Evolutionary conservation across 53 echinoderm and acorn worm genomes (phyloP), one percentile per base, ranked within the genome.

Genomic region (Luidia sarsii): DNA sequence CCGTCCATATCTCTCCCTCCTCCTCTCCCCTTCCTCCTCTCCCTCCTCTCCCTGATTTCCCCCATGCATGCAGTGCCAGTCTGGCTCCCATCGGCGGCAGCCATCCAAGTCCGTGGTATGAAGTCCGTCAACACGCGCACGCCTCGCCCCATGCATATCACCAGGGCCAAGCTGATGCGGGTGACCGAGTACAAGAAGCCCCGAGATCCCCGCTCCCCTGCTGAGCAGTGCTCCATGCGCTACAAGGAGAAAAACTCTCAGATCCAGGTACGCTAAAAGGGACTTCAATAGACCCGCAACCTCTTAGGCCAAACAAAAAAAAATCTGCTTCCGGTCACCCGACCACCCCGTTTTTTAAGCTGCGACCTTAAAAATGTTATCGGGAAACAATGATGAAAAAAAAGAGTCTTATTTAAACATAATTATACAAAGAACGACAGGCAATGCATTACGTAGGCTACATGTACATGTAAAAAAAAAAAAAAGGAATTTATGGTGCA

Each of bases 121-220:
- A 95, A 88, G 48, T 75, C 92, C n/a, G 92, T 95, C 27, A 92
- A 92, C 69, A 95, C 95, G 15, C 66, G 92, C 21, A 71, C 62
- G 48, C 81, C 80, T 53, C 84, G 82, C 24, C 95, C 95, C 7
- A 88, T 95, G 89, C 95, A 92, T 39, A 89, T 95, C 75, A 84
- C 82, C 64, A 66, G 92, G 20, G 95, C 95, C 23, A 95, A 95
- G 50, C 50, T 95, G 67, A 85, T 95, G 90, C 82, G 83, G 24
- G 49, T 95, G 8, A 88, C 95, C 30, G 67, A 91, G 81, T 80
- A 75, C 43, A 68, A 54, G 52, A 52, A 81, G 45, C 85, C 80
- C 9, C 66, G 52, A 65, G 92, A 92, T 39, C 65, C 65, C 31
- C 48, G 88, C 25, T 49, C 79, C 2, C 36, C 89, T 64, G 90